These are phyloP conservation scores for Brachypteracias leptosomus DNA, from an alignment of 2,113 vertebrate species.

Conservation along the genomic window DNA sequence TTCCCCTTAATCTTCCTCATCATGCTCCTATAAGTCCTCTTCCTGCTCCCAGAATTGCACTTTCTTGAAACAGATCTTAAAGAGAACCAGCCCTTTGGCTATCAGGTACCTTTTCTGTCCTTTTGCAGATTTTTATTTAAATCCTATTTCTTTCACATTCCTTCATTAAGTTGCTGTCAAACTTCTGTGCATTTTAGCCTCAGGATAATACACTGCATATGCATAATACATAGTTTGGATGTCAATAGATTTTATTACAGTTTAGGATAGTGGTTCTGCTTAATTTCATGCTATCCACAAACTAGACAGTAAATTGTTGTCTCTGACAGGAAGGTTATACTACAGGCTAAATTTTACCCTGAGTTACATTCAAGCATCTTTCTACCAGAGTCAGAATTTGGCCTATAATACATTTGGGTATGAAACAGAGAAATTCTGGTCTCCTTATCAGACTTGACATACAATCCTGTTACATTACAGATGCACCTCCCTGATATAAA, in stretches of 20 bases:
- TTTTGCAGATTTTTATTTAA: constrained; percentile 51
- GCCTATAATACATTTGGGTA: background rate
- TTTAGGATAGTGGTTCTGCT: constrained; percentile 23
- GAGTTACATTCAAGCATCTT: background rate
- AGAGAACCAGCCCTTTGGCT: background rate
- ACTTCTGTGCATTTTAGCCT: constrained; percentile 27
- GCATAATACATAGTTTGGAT: constrained; percentile 50
- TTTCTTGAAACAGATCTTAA: background rate
- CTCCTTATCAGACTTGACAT: background rate
- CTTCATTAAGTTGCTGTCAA: constrained; percentile 40
- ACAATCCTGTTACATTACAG: background rate
- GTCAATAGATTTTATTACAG: constrained; percentile 60
- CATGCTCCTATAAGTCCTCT: background rate
- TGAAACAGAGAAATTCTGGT: background rate
- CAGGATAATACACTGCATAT: constrained; percentile 16
- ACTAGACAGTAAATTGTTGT: constrained; percentile 14
- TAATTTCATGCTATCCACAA: constrained; percentile 42
- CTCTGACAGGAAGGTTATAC: constrained; percentile 1
- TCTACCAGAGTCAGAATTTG: background rate
- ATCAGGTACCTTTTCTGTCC: background rate
- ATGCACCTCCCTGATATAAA: background rate
- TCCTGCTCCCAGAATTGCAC: background rate
- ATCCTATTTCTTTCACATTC: constrained; percentile 46
- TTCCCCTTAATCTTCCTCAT: background rate
- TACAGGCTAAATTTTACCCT: background rate